These are phyloP conservation scores for Cataglyphis rosenhaueri DNA, from an alignment of 2,888 invertebrate species.

Conservation along the genomic window DNA sequence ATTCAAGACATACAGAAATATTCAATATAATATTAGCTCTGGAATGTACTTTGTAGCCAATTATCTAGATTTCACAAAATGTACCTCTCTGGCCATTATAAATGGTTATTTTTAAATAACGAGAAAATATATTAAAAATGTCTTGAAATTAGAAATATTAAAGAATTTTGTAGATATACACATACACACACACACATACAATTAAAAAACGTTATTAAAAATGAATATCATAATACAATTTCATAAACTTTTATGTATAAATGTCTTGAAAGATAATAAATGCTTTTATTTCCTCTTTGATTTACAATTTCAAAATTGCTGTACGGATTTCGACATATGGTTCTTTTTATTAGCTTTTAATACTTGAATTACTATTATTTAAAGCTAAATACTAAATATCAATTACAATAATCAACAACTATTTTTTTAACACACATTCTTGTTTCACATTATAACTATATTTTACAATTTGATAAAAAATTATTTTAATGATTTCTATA, in stretches of 20 bases:
- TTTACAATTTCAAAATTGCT: background rate
- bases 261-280: background rate
- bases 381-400: background rate
- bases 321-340: background rate
- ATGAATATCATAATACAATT: background rate
- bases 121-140: background rate
- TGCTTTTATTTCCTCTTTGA: background rate
- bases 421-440: background rate
- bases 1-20: background rate
- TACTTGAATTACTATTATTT: constrained; percentile 13
- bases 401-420: background rate
- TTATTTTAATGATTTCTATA: background rate
- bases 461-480: background rate
- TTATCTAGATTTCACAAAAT: background rate
- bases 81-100: background rate
- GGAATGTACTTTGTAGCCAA: background rate
- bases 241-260: background rate
- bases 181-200: background rate
- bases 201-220: constrained; percentile 2
- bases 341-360: constrained; percentile 18
- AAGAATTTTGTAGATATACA: background rate
- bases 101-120: background rate
- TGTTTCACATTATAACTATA: background rate
- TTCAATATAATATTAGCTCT: background rate
- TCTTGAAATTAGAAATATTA: background rate